phyloP scores from a whole-genome alignment of 1,140 invertebrate species.

The Ectropis grisescens region DNA sequence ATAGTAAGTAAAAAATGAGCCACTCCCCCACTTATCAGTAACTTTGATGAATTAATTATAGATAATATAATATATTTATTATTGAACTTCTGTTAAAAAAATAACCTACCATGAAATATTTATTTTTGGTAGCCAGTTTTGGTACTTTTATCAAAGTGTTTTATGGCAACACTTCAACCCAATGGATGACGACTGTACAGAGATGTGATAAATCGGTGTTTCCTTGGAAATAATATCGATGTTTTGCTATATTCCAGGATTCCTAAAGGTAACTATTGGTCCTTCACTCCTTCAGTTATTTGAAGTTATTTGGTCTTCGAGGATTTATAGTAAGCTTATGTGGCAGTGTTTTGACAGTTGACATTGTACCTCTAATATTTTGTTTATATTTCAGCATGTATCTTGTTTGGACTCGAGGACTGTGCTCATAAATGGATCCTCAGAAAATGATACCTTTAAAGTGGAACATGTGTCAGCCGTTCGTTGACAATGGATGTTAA shows the following conservation, averaged over 20 bases:
- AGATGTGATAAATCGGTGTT: conserved; percentile 64
- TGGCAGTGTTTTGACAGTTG: conserved; percentile 68
- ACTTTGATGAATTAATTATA: too few species aligned
- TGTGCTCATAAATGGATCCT: too few species aligned
- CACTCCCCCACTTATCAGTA: too few species aligned
- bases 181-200: conserved; percentile 37
- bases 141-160: too few species aligned
- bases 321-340: conserved; percentile 27
- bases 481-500: conserved; percentile 54
- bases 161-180: conserved; percentile 20
- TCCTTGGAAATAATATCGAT: conserved; percentile 67
- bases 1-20: too few species aligned
- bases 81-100: too few species aligned
- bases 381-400: conserved; percentile 64
- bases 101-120: too few species aligned
- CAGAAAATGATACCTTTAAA: conserved; percentile 9
- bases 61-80: too few species aligned
- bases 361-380: conserved; percentile 47
- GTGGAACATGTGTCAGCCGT: conserved; percentile 23
- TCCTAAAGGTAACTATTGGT: conserved; percentile 30
- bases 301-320: too few species aligned
- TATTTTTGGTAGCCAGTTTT: too few species aligned
- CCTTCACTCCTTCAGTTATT: too few species aligned
- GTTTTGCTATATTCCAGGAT: conserved; percentile 31
- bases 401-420: too few species aligned